These are phyloP conservation scores for Zonitis immaculata DNA, from an alignment of 2,888 invertebrate species.

Conservation along the genomic window DNA sequence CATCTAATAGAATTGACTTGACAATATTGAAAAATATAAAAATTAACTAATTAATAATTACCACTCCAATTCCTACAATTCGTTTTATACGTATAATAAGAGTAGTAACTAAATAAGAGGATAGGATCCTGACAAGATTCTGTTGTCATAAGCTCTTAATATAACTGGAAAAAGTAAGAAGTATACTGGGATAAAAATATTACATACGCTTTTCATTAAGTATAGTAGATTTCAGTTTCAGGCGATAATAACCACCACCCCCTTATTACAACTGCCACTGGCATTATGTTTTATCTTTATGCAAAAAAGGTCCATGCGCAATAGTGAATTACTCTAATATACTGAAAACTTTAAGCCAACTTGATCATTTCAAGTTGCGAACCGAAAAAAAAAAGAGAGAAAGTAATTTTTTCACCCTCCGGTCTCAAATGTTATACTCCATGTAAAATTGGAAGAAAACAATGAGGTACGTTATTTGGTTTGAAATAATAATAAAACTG, in stretches of 20 bases:
- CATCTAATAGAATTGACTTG: too few species aligned
- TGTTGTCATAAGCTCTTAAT: slow-evolving; percentile 26
- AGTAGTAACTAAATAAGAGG: slow-evolving; percentile 8
- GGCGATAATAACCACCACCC: slow-evolving; percentile 17
- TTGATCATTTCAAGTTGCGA: background rate
- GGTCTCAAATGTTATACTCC: slow-evolving; percentile 6
- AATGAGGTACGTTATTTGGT: background rate
- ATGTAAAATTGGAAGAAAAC: slow-evolving; percentile 9
- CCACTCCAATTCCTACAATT: too few species aligned
- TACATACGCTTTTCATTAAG: slow-evolving; percentile 21
- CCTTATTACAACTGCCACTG: slow-evolving; percentile 20
- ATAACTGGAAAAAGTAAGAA: slow-evolving; percentile 19
- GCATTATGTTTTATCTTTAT: slow-evolving; percentile 17
- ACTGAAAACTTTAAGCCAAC: slow-evolving; percentile 1
- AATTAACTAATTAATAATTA: too few species aligned
- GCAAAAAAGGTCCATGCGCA: slow-evolving; percentile 15
- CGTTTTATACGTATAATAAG: too few species aligned
- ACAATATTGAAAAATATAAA: too few species aligned
- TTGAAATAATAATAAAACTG: background rate
- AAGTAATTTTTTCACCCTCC: background rate
- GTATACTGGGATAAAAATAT: slow-evolving; percentile 18
- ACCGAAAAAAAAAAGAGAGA: background rate
- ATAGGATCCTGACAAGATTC: slow-evolving; percentile 22
- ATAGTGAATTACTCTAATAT: background rate
- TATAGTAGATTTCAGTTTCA: slow-evolving; percentile 16